phyloP scores from a whole-genome alignment of 1,140 invertebrate genomes.

The Druon quercuslanigerum region DNA sequence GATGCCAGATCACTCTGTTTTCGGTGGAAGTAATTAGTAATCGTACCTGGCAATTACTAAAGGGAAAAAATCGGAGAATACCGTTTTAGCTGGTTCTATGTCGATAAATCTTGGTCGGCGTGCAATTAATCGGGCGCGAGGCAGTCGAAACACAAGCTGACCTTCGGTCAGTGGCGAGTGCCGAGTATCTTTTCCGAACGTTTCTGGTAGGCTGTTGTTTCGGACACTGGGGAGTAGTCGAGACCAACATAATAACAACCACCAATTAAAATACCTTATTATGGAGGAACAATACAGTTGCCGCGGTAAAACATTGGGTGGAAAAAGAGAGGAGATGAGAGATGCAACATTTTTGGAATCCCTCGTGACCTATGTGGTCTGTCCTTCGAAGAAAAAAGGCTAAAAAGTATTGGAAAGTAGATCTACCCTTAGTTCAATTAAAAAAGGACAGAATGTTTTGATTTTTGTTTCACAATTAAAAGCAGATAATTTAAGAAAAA shows the following conservation, averaged over 20 bases:
- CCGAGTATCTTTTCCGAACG: conserved; percentile 32
- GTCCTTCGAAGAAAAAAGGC: too few species aligned
- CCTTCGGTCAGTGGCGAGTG: conserved; percentile 48
- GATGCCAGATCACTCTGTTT: not conserved
- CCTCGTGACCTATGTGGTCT: too few species aligned
- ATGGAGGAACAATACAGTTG: conserved; percentile 55
- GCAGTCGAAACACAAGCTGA: conserved; percentile 55
- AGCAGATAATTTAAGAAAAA: too few species aligned
- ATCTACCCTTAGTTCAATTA: too few species aligned
- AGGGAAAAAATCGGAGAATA: conserved; percentile 31
- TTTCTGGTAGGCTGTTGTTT: conserved; percentile 25
- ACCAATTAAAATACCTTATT: conserved; percentile 65
- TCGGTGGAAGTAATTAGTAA: conserved; percentile 35
- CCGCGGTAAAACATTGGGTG: conserved; percentile 1
- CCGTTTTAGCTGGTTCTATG: not conserved
- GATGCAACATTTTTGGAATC: too few species aligned
- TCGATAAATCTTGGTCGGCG: conserved; percentile 55
- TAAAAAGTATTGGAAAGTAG: too few species aligned
- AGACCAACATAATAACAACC: conserved; percentile 45
- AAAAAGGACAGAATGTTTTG: too few species aligned
- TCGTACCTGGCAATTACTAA: conserved; percentile 30
- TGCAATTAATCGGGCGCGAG: conserved; percentile 58
- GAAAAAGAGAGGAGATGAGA: too few species aligned
- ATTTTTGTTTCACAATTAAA: too few species aligned
- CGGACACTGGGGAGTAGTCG: conserved; percentile 19